Evolutionary conservation across 2,888 invertebrate species (phyloP), one percentile per base, ranked within the genome.

Genomic region (Oscheius sp.): DNA sequence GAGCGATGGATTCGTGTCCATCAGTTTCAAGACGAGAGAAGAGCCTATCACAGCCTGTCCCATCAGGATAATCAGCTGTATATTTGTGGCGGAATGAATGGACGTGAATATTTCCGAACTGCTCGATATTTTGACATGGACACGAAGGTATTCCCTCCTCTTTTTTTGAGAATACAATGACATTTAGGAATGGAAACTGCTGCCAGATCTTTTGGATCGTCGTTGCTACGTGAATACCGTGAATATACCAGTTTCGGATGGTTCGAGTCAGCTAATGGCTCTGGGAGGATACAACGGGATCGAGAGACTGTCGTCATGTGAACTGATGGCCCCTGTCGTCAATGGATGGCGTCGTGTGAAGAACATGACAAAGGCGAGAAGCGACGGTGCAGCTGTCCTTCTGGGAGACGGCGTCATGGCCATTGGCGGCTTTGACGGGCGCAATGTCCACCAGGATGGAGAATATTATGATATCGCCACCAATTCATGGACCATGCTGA

Each of bases 341-440:
- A 53, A n/a, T 53, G 27, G 23, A 6, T 18, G 27, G 29, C 35
- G 18, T 1, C 45, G 25, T 27, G 35, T 55, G 2, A 13, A n/a
- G 21, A 43, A 27, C 9, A 72, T 72, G 72, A 72, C n/a, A 5
- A 53, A 55, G n/a, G 16, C 25, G 21, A 16, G 72, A 41, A 55
- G 55, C 0, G 72, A 72, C 46, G 41, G 45, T 2, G 64, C 66
- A 16, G 35, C 59, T 13, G 66, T 66, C 23, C 21, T 29, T n/a
- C 25, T 64, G 27, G 68, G 45, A 18, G 59, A 58, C 3, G n/a
- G 69, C 29, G 71, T 79, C 13, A 16, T 75, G 16, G 59, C 63
- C 1, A 63, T 77, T 16, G 81, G 81, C 29, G 81, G 81, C 45
- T 81, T 81, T 53, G 81, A 81, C 49, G 81, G 81, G 27, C 52